Conservation (phyloP, 1,140 invertebrate genomes). For the Eumaeus atala region DNA sequence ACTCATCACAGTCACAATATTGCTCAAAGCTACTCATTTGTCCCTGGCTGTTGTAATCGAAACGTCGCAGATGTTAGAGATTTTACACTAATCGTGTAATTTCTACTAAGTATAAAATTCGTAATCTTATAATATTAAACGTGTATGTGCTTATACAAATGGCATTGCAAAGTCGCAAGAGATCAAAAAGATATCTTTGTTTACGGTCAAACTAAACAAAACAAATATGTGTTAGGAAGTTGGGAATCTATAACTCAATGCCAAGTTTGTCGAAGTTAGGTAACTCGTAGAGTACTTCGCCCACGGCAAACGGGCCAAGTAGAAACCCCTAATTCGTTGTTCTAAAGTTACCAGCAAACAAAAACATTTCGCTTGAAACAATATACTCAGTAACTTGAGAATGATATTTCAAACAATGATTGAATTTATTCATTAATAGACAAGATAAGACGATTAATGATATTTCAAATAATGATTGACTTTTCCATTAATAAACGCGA, state of each 20-base stretch:
- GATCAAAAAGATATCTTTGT: slow-evolving; percentile 58
- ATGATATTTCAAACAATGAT: slow-evolving; percentile 17
- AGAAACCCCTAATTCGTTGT: slow-evolving; percentile 51
- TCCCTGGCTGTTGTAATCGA: too few relatives aligned
- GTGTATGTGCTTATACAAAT: slow-evolving; percentile 9
- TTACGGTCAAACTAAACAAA: slow-evolving; percentile 64
- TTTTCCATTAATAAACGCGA: too few relatives aligned
- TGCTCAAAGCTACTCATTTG: too few relatives aligned
- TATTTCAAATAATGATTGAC: slow-evolving; percentile 1
- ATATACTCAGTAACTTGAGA: slow-evolving; percentile 33
- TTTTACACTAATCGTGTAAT: too few relatives aligned
- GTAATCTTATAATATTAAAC: not conserved
- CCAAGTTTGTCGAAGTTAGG: slow-evolving; percentile 59
- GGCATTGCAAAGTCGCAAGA: slow-evolving; percentile 26
- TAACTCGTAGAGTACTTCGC: slow-evolving; percentile 57
- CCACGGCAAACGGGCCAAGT: slow-evolving; percentile 44
- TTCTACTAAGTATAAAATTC: not conserved
- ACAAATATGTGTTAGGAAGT: slow-evolving; percentile 70
- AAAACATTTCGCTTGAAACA: slow-evolving; percentile 43
- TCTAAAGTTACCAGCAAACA: slow-evolving; percentile 64
- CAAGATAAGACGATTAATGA: not conserved
- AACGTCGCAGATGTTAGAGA: too few relatives aligned
- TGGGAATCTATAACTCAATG: slow-evolving; percentile 72
- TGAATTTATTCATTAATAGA: too few relatives aligned
- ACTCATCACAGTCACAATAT: too few relatives aligned